phyloP scores from a whole-genome alignment of 2,797 vertebrate species.

The Atherinosoma microstoma region DNA sequence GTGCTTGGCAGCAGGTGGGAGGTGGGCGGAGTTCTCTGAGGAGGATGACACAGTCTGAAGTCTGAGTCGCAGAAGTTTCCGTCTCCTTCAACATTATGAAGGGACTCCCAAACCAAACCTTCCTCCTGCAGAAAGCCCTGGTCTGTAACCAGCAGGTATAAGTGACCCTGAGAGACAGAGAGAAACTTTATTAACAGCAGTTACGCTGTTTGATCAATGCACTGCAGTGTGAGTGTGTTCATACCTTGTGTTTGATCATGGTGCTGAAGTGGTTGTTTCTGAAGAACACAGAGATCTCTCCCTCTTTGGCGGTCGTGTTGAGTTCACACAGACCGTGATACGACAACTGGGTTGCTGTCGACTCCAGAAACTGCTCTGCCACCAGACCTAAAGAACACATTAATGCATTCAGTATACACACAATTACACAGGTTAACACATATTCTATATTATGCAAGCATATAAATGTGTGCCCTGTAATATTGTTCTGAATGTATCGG shows the following conservation, averaged over 20 bases:
- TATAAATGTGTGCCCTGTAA: too few relatives aligned
- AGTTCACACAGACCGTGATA: constrained; percentile 95
- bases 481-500: not conserved
- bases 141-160: constrained; percentile 95
- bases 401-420: constrained; percentile 3
- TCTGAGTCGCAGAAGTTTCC: constrained; percentile 93
- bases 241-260: constrained; percentile 76
- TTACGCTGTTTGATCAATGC: constrained; percentile 79
- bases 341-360: constrained; percentile 91
- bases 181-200: not conserved
- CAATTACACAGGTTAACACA: too few relatives aligned
- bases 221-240: constrained; percentile 59
- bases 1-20: constrained; percentile 32
- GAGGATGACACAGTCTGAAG: constrained; percentile 88
- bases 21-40: constrained; percentile 63
- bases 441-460: too few relatives aligned
- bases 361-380: constrained; percentile 94
- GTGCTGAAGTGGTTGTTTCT: constrained; percentile 98
- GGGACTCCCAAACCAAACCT: constrained; percentile 91
- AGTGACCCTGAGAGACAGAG: constrained; percentile 84
- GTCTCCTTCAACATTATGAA: constrained; percentile 94
- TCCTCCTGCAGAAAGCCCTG: constrained; percentile 95
- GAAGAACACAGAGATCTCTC: constrained; percentile 93
- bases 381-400: constrained; percentile 84
- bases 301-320: constrained; percentile 85